These are phyloP conservation scores for Miniopterus natalensis DNA, from an alignment of 2,113 vertebrate species.

Conservation along the genomic window DNA sequence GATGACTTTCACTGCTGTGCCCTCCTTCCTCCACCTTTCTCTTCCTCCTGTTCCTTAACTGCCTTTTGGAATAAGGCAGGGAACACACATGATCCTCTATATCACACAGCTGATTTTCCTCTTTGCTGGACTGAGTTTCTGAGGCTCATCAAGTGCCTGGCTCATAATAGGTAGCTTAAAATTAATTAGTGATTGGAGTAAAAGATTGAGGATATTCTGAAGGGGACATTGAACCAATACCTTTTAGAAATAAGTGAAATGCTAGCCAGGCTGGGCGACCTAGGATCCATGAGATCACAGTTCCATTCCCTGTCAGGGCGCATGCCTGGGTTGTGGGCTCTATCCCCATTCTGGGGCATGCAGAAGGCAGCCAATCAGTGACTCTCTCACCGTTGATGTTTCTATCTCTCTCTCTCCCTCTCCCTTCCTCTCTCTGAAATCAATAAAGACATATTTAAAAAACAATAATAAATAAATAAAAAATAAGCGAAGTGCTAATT, in stretches of 20 bases:
- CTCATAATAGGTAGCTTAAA: neutral
- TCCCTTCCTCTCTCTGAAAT: too few relatives aligned
- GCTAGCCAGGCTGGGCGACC: neutral
- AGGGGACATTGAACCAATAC: neutral
- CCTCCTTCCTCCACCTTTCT: neutral
- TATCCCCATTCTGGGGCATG: too few relatives aligned
- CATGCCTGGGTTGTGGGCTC: too few relatives aligned
- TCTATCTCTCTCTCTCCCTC: too few relatives aligned
- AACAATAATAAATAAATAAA: neutral
- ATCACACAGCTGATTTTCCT: neutral
- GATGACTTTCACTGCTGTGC: too few relatives aligned
- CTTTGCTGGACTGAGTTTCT: neutral
- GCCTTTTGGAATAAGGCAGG: neutral
- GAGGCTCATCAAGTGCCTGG: neutral
- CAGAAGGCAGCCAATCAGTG: too few relatives aligned
- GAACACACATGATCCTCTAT: neutral
- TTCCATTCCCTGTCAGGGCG: too few relatives aligned
- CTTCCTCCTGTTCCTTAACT: neutral
- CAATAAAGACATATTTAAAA: too few relatives aligned
- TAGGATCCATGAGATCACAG: too few relatives aligned
- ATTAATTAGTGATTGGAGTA: conserved; percentile 11
- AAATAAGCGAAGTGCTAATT: neutral
- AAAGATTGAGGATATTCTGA: conserved; percentile 1
- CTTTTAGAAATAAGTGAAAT: neutral
- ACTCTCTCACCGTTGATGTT: too few relatives aligned